Evolutionary conservation across 2,113 vertebrate species (phyloP).

Genomic region (Campylomormyrus numenius): DNA sequence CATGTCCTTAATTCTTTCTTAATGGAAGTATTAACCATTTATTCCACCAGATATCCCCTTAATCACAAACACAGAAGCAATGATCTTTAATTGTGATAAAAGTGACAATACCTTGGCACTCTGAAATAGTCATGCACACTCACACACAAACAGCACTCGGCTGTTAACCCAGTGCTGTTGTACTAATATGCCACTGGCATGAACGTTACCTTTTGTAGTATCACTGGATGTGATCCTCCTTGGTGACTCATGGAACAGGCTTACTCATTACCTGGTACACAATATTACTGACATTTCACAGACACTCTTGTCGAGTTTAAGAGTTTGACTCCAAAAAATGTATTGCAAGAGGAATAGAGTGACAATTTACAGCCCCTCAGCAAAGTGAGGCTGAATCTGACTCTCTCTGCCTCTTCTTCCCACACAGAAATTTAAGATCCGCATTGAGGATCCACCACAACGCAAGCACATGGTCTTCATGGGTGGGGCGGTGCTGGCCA

Average conservation of each 20-base stretch:
- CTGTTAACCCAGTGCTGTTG: neutral
- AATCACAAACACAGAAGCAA: neutral
- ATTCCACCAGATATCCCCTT: neutral
- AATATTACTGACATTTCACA: neutral
- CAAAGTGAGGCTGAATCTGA: neutral
- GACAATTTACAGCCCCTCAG: neutral
- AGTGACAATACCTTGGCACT: neutral
- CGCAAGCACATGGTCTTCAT: slow-evolving; percentile 58
- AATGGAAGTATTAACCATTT: neutral
- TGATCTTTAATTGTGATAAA: neutral
- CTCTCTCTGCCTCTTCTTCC: neutral
- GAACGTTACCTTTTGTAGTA: neutral
- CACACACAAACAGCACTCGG: neutral
- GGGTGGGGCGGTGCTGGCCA: slow-evolving; percentile 50
- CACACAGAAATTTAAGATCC: slow-evolving; percentile 53
- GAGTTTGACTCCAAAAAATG: neutral
- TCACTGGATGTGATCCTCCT: neutral
- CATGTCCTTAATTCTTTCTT: neutral
- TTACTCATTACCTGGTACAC: neutral
- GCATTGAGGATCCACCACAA: slow-evolving; percentile 51
- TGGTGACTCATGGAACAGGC: neutral
- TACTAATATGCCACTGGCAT: neutral
- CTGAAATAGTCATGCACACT: neutral
- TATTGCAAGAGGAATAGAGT: neutral
- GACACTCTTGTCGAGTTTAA: neutral